phyloP scores from a whole-genome alignment of 2,113 vertebrate species.

The Stigmatopora argus region DNA sequence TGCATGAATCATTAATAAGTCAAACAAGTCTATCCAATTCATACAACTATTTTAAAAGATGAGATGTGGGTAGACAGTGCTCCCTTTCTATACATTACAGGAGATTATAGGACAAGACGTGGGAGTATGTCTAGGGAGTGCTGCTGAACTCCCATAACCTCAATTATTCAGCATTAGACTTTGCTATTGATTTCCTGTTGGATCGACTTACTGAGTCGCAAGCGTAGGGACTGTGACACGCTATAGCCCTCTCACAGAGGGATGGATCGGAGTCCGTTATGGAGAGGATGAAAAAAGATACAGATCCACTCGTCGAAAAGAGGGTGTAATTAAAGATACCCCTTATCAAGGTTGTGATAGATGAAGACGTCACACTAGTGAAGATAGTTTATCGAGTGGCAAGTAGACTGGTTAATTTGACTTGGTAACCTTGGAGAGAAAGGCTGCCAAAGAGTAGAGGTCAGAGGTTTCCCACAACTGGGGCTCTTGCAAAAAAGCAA shows the following conservation, averaged over 20 bases:
- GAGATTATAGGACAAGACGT: conserved; percentile 36
- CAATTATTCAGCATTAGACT: conserved; percentile 79
- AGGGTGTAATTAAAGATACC: conserved; percentile 67
- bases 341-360: conserved; percentile 66
- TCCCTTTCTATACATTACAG: conserved; percentile 43
- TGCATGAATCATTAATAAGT: conserved; percentile 13
- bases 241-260: conserved; percentile 54
- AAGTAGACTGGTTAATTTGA: conserved; percentile 26
- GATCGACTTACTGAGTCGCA: conserved; percentile 68
- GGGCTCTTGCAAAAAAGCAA: conserved; percentile 34
- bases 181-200: conserved; percentile 74
- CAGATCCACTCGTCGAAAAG: conserved; percentile 32
- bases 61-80: conserved; percentile 15
- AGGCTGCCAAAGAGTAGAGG: conserved; percentile 26
- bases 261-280: conserved; percentile 56
- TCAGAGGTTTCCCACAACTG: conserved; percentile 60
- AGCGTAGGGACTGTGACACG: conserved; percentile 58
- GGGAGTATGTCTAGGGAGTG: conserved; percentile 55
- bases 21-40: conserved; percentile 27
- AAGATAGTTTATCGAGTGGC: conserved; percentile 30
- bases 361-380: conserved; percentile 60
- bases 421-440: conserved; percentile 28
- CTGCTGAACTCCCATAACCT: conserved; percentile 72
- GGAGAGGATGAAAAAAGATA: conserved; percentile 46
- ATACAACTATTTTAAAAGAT: not conserved